Conservation (phyloP, 2,797 vertebrate genomes). For the Galago senegalensis region DNA sequence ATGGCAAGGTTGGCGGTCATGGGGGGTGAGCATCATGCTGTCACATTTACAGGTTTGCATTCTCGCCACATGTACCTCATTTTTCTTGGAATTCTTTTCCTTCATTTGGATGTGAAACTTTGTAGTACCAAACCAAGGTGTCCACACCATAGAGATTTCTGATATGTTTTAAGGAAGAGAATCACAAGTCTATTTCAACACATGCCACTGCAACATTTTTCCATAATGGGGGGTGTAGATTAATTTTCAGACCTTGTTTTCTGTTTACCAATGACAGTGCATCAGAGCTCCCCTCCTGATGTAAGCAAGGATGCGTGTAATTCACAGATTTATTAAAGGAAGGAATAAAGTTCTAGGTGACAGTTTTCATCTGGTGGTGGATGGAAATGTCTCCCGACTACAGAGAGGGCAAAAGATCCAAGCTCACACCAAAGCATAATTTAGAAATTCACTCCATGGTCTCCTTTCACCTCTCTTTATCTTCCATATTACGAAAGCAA, state of each 20-base stretch:
- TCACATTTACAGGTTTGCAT: conserved; percentile 57
- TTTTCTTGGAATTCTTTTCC: conserved; percentile 64
- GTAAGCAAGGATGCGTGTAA: neutral
- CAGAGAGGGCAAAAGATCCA: neutral
- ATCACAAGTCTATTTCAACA: conserved; percentile 36
- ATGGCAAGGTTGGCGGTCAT: conserved; percentile 26
- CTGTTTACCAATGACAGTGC: neutral
- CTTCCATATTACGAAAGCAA: neutral
- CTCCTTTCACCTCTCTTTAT: neutral
- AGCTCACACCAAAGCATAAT: neutral
- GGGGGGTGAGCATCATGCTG: neutral
- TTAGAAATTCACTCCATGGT: neutral
- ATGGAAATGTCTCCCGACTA: neutral
- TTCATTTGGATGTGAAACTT: neutral
- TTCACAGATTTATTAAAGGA: neutral
- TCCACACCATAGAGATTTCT: neutral
- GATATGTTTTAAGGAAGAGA: neutral
- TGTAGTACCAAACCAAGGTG: neutral
- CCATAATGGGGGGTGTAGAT: conserved; percentile 28
- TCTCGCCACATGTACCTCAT: neutral
- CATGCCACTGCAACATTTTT: neutral
- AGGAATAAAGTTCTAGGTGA: neutral
- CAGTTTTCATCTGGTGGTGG: neutral
- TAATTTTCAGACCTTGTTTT: conserved; percentile 23
- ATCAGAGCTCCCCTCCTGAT: neutral